Evolutionary conservation across 2,888 invertebrate species (phyloP), one percentile per base, ranked within the genome.

Genomic region (Pseudolycoriella hygida): DNA sequence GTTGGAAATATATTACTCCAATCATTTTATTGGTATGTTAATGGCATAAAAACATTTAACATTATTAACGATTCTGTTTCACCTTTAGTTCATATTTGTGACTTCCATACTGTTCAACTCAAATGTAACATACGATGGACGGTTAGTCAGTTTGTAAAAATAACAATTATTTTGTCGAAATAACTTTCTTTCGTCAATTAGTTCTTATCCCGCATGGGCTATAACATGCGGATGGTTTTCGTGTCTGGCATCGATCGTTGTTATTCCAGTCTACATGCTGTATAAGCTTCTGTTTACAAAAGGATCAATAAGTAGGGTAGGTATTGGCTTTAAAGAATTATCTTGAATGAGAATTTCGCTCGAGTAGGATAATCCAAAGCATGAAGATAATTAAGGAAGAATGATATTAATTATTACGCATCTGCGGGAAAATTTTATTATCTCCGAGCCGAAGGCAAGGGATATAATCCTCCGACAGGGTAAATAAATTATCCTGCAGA

Each of bases 1-100:
- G 78, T 48, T 87, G 86, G 86, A 73, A 73, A 56, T 74, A 77
- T 52, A 60, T 77, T n/a, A 71, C 80, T 1, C 85, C 86, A 1
- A 44, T 71, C 1, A 71, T 84, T 46, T 64, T 87, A 38, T 55
- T 72, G 55, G 86, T 86, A 67, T 69, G 58, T 53, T 31, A 11
- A 19, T 43, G 3, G 15, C 25, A 34, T 41, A 14, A 17, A 25
- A 19, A 34, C 46, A 38, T 19, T 31, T 40, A 42, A 48, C 40
- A 43, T 43, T 51, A 14, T 14, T 46, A 18, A 14, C 3, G 37
- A 45, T 42, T 47, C 44, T 32, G 40, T 41, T 41, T 39, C 17
- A 45, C 39, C 62, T 69, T 14, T 59, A 83, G 82, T 67, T 76
- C 34, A 80, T 85, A 46, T 73, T 78, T 51, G 60, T 74, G 45